Base-by-base conservation (phyloP, 37 sponge, comb jelly and placozoan genomes). In the Haliclona indistincta region DNA sequence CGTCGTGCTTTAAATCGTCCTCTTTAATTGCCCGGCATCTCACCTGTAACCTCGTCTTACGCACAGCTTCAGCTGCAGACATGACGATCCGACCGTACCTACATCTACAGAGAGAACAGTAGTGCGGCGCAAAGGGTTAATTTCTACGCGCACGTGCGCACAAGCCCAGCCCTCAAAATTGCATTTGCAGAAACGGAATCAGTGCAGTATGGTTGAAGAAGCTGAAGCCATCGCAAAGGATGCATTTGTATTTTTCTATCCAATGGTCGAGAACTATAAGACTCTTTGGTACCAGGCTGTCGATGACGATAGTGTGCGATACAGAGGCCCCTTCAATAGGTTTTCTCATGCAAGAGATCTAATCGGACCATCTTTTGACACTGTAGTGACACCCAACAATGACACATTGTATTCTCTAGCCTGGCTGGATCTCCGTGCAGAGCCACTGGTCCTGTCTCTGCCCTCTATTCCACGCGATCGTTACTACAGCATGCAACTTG, bases 371-470 rank as follows among this genome's bases (percentile, higher is more conserved):
- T n/a, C 28, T 4, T 69, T 49, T 7, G 38, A 38, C 4, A 43
- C 45, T 7, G 32, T 69, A 5, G 70, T 69, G 5, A 47, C 70
- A 28, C 70, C 70, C 23, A 56, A 55, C 35, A 45, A 45, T 19
- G 73, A 73, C 56, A 53, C 55, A 3, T 39, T 73, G n/a, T 73
- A 73, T 35, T 53, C 56, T n/a, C 53, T 73, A 33, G 73, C 73
- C 23, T 73, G 55, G 55, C 56, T 73, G 0, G 56, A 73, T 36
- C n/a, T 73, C 2, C 32, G 56, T 23, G 73, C 55, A 73, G 56
- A 73, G 42, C 73, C 73, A 0, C 37, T 56, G 34, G n/a, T 73
- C 33, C 56, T 73, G 13, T 36, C 26, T 38, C 34, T 56, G 6
- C 73, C 73, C 3, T 19, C 7, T 4, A 52, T 73, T 10, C 4